Percentiles rank a stretch among this genome's conserved stretches.
These are phyloP conservation scores for Archips xylosteana DNA, from an alignment of 2,888 invertebrate species.

Conservation along the genomic window DNA sequence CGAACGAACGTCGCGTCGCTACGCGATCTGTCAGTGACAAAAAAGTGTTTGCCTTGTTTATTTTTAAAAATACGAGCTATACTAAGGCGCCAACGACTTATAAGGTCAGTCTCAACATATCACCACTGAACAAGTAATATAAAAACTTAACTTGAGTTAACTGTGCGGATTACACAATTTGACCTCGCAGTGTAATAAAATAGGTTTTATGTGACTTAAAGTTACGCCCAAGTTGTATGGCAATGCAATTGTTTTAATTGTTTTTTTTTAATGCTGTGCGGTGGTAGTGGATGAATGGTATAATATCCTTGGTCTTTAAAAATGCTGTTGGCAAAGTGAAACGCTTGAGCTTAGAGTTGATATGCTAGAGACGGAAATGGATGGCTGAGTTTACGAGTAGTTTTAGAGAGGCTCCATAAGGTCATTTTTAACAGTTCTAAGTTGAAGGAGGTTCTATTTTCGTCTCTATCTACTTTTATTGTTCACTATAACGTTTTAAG, in stretches of 20 bases:
- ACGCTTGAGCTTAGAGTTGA: not conserved
- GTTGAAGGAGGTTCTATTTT: no score
- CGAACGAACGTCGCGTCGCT: slow-evolving; percentile 5
- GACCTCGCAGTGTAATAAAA: slow-evolving; percentile 17
- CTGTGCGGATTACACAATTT: slow-evolving; percentile 9
- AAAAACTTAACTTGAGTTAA: not conserved
- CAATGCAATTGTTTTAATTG: slow-evolving; percentile 7
- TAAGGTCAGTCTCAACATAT: slow-evolving; percentile 9
- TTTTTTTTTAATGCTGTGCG: slow-evolving; percentile 3
- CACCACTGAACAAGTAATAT: not conserved
- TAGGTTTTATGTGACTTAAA: slow-evolving; percentile 14
- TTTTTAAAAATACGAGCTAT: slow-evolving; percentile 13
- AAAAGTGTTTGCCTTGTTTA: slow-evolving; percentile 12
- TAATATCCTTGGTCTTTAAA: not conserved
- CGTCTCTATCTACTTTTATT: no score
- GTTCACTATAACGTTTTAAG: no score
- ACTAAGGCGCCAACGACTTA: slow-evolving; percentile 7
- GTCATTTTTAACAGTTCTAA: not conserved
- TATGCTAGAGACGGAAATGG: not conserved
- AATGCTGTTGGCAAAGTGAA: slow-evolving; percentile 1
- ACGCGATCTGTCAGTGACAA: slow-evolving; percentile 10
- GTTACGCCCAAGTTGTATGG: slow-evolving; percentile 6
- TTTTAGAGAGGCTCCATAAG: slow-evolving; percentile 1
- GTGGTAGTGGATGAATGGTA: not conserved
- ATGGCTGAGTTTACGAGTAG: not conserved